phyloP scores from a whole-genome alignment of 2,113 vertebrate genomes.

The Pica pica region DNA sequence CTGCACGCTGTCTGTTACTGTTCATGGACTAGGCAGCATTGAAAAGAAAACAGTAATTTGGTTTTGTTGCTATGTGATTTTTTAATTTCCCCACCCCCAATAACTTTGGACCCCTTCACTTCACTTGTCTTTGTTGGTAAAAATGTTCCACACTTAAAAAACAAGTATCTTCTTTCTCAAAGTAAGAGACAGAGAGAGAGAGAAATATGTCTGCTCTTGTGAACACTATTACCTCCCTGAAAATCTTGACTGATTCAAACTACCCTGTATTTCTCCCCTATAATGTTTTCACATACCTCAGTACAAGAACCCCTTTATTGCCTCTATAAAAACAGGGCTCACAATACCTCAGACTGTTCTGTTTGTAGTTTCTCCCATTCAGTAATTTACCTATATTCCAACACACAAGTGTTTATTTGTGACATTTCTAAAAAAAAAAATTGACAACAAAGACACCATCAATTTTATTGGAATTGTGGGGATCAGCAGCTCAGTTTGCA shows the following conservation, averaged over 20 bases:
- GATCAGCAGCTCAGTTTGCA: neutral
- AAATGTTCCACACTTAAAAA: neutral
- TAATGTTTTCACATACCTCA: neutral
- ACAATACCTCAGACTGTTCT: neutral
- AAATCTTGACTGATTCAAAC: neutral
- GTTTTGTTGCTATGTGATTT: neutral
- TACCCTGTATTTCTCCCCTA: neutral
- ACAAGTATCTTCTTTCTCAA: neutral
- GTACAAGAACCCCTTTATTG: neutral
- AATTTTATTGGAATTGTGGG: neutral
- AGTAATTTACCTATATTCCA: neutral
- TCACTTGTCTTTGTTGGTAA: neutral
- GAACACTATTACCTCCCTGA: neutral
- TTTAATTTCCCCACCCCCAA: neutral
- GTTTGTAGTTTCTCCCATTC: neutral
- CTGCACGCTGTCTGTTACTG: neutral
- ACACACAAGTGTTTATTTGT: neutral
- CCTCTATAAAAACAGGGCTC: neutral
- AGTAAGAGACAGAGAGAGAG: neutral
- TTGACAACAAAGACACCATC: neutral
- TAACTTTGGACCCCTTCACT: neutral
- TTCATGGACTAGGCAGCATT: neutral
- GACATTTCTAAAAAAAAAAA: neutral
- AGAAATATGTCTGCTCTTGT: neutral
- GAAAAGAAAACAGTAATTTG: neutral